Conservation (phyloP, 1,140 invertebrate species). For the Sipha flava region DNA sequence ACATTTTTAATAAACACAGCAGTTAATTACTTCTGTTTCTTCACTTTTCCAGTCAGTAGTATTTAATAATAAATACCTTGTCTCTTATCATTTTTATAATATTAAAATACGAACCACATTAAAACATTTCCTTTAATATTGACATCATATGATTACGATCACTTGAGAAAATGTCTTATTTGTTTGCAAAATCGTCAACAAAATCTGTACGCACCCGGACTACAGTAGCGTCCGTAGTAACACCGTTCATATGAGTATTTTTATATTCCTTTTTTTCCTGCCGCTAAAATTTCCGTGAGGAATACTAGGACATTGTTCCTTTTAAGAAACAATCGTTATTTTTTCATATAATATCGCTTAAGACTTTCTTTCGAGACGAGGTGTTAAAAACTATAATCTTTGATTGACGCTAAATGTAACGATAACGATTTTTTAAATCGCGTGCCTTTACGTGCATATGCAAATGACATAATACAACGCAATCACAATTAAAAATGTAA, state of each 20-base stretch:
- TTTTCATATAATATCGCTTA: slow-evolving; percentile 10
- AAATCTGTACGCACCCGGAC: not conserved
- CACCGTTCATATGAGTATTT: not conserved
- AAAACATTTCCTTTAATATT: no score
- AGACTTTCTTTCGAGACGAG: not conserved
- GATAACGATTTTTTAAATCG: slow-evolving; percentile 6
- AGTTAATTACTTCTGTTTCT: no score
- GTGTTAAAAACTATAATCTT: slow-evolving; percentile 3
- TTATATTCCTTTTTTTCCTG: not conserved
- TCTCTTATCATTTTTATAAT: no score
- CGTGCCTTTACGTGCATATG: not conserved
- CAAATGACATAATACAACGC: not conserved
- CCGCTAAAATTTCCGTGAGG: not conserved
- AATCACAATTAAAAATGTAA: not conserved
- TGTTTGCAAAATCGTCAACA: not conserved
- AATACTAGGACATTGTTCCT: not conserved
- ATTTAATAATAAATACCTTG: no score
- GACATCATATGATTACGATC: no score
- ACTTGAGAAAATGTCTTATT: not conserved
- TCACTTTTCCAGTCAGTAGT: no score
- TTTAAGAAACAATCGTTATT: not conserved
- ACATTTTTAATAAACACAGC: no score
- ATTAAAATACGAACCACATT: no score
- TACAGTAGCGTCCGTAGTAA: not conserved
- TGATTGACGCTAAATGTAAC: not conserved